Evolutionary conservation across 2,888 invertebrate species (phyloP).

Genomic region (Polietes domitor): DNA sequence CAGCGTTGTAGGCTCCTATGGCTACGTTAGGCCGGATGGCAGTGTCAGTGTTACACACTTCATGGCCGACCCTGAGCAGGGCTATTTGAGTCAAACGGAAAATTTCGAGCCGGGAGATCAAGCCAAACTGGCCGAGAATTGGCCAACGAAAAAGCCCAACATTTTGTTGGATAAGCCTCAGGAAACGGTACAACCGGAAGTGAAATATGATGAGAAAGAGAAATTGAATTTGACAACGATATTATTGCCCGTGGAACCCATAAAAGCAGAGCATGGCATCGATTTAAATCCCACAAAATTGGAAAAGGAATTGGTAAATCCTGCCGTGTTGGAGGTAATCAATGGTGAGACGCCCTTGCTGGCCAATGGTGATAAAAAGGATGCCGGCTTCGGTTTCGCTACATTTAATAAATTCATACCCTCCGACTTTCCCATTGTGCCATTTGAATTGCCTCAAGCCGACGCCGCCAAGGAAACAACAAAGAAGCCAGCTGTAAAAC

Average conservation of each 20-base stretch:
- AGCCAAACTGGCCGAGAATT: conserved; percentile 62
- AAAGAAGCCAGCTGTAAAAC: neutral
- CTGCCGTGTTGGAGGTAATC: conserved; percentile 74
- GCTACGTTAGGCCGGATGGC: conserved; percentile 86
- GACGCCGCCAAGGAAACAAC: neutral
- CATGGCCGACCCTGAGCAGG: conserved; percentile 83
- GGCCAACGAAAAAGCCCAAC: conserved; percentile 72
- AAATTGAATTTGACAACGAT: conserved; percentile 74
- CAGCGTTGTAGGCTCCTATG: conserved; percentile 87
- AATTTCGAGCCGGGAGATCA: conserved; percentile 70
- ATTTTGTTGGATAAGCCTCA: conserved; percentile 58
- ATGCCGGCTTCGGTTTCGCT: conserved; percentile 68
- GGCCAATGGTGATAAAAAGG: conserved; percentile 50
- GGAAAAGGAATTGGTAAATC: conserved; percentile 71
- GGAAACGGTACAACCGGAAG: conserved; percentile 47
- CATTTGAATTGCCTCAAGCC: conserved; percentile 73
- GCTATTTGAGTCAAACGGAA: conserved; percentile 81
- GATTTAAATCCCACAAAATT: conserved; percentile 73
- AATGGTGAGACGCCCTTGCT: conserved; percentile 72
- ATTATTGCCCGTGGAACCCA: conserved; percentile 70
- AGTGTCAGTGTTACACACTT: conserved; percentile 84
- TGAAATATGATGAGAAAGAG: conserved; percentile 70
- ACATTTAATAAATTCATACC: conserved; percentile 75
- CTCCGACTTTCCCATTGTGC: conserved; percentile 73
- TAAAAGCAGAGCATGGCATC: conserved; percentile 74